These are phyloP conservation scores for Amazona guildingii DNA, from an alignment of 2,113 vertebrate species.

Conservation along the genomic window DNA sequence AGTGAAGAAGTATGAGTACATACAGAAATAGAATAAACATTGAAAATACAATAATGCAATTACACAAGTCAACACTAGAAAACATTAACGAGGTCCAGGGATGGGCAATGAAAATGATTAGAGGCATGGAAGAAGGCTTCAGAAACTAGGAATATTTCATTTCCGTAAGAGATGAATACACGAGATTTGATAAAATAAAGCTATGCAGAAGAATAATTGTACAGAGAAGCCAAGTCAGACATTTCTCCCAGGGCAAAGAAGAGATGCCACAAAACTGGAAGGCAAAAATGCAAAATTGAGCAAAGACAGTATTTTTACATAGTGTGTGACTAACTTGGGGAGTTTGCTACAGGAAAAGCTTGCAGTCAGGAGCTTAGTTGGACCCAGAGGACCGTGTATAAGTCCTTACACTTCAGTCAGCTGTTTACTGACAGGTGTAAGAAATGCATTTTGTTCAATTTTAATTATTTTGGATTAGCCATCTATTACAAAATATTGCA, in stretches of 20 bases:
- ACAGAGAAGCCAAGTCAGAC: not conserved
- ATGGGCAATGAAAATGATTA: not conserved
- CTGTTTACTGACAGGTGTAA: not conserved
- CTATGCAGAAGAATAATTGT: not conserved
- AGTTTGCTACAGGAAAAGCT: not conserved
- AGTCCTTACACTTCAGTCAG: not conserved
- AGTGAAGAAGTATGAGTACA: not conserved
- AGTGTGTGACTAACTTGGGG: not conserved
- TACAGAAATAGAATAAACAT: not conserved
- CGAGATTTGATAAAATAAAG: not conserved
- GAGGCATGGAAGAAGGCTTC: not conserved
- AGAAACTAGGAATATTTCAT: not conserved
- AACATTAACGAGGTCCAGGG: not conserved
- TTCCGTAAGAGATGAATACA: not conserved
- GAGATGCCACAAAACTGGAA: not conserved
- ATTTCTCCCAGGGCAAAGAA: not conserved
- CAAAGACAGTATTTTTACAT: not conserved
- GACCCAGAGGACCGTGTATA: not conserved
- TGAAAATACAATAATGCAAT: not conserved
- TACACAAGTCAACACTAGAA: not conserved
- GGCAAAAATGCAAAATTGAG: not conserved
- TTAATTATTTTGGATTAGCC: not conserved
- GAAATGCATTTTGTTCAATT: not conserved
- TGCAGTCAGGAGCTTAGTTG: not conserved
- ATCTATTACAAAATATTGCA: not conserved